Percentiles rank a stretch among this genome's conserved stretches.
phyloP scores from a whole-genome alignment of 1,140 invertebrate species.

The Neocloeon triangulifer region DNA sequence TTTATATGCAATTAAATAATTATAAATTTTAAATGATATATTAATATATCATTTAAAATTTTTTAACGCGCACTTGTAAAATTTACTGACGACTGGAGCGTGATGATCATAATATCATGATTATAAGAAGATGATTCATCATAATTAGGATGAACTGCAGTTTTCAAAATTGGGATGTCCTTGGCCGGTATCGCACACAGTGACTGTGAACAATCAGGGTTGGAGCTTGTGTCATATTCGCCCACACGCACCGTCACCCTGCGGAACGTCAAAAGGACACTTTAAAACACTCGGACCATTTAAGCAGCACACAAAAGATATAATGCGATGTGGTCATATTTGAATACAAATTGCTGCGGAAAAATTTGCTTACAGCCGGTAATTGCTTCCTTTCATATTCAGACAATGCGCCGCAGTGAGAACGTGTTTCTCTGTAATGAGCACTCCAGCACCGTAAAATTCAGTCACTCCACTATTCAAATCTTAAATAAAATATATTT shows the following conservation, averaged over 20 bases:
- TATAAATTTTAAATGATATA: no score
- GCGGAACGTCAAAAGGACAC: constrained; percentile 12
- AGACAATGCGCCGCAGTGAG: constrained; percentile 49
- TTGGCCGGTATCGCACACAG: constrained; percentile 38
- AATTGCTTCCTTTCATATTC: constrained; percentile 36
- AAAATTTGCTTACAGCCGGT: constrained; percentile 31
- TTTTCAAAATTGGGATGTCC: constrained; percentile 35
- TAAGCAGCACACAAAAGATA: no score
- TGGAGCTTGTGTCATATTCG: constrained; percentile 31
- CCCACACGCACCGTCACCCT: constrained; percentile 36
- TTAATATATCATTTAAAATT: no score
- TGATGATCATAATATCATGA: no score
- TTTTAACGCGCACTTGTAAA: no score
- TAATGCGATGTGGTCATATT: no score
- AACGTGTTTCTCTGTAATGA: constrained; percentile 32
- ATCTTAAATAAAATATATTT: constrained; percentile 17
- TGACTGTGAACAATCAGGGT: constrained; percentile 37
- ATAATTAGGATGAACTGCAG: constrained; percentile 41
- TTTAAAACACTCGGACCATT: no score
- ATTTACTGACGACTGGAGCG: no score
- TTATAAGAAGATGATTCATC: no score
- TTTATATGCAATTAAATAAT: no score
- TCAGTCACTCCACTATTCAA: constrained; percentile 29
- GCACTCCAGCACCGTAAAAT: constrained; percentile 42
- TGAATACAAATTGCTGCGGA: constrained; percentile 4